Conservation (phyloP, 2,888 invertebrate species). For the Catocala sponsa region DNA sequence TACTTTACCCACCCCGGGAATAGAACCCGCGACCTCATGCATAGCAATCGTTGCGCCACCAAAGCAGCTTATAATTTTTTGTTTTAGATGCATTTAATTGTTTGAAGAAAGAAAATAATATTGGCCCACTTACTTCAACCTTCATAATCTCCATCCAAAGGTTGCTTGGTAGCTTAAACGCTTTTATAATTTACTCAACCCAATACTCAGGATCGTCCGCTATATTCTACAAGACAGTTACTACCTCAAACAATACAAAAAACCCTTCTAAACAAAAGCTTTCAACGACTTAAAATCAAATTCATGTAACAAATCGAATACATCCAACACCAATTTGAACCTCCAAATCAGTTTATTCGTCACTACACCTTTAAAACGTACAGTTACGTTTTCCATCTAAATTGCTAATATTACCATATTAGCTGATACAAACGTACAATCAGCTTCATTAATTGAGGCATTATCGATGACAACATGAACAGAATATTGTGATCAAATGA, state of each 20-base stretch:
- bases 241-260: too few relatives aligned
- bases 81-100: background rate
- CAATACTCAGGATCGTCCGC: too few relatives aligned
- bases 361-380: slow-evolving; percentile 12
- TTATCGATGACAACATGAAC: slow-evolving; percentile 37
- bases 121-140: too few relatives aligned
- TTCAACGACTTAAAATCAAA: slow-evolving; percentile 20
- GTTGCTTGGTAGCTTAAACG: too few relatives aligned
- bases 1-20: too few relatives aligned
- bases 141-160: too few relatives aligned
- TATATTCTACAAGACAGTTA: too few relatives aligned
- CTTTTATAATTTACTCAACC: too few relatives aligned
- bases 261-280: too few relatives aligned
- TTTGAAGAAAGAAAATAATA: background rate
- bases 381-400: slow-evolving; percentile 24
- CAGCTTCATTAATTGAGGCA: slow-evolving; percentile 43
- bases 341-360: background rate
- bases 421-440: slow-evolving; percentile 48
- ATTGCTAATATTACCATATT: slow-evolving; percentile 46
- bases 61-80: background rate
- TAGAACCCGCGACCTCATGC: too few relatives aligned
- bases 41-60: too few relatives aligned
- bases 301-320: slow-evolving; percentile 39
- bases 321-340: slow-evolving; percentile 29
- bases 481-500: slow-evolving; percentile 30